These are phyloP conservation scores for Muscicapa adusta DNA, from an alignment of 2,113 vertebrate species.

Conservation along the genomic window DNA sequence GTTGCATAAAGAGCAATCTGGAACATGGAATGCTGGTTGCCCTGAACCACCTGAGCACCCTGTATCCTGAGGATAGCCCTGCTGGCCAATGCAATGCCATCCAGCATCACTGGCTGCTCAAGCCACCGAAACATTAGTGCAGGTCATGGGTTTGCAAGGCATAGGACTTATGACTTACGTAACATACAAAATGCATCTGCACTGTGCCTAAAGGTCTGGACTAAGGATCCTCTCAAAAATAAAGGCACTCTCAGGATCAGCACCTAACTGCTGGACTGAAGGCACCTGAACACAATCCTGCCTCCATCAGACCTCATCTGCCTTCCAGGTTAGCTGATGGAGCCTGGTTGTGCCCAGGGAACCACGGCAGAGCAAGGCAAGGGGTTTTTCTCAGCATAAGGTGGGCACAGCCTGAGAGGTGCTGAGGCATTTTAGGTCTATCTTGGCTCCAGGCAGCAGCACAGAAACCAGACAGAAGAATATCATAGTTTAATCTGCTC, in stretches of 20 bases:
- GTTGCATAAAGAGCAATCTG: not conserved
- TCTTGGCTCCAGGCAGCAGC: not conserved
- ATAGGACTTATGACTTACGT: not conserved
- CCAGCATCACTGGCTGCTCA: not conserved
- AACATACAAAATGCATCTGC: not conserved
- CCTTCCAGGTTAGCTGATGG: not conserved
- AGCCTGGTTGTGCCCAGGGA: not conserved
- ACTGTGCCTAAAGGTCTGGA: rapidly evolving
- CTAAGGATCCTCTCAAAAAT: not conserved
- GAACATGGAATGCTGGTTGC: rapidly evolving
- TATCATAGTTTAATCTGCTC: not conserved
- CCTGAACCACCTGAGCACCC: not conserved
- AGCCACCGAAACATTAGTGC: not conserved
- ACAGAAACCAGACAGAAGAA: not conserved
- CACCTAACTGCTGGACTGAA: not conserved
- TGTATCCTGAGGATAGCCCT: not conserved
- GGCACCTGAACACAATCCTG: not conserved
- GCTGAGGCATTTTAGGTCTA: not conserved
- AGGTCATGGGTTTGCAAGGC: not conserved
- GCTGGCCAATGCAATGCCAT: not conserved
- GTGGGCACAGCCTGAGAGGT: not conserved
- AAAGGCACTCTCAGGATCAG: not conserved
- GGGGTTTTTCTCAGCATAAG: rapidly evolving
- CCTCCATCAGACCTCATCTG: rapidly evolving
- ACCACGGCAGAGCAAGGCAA: rapidly evolving